Evolutionary conservation across 2,797 vertebrate genomes (phyloP).

Genomic region (Chiloscyllium punctatum): DNA sequence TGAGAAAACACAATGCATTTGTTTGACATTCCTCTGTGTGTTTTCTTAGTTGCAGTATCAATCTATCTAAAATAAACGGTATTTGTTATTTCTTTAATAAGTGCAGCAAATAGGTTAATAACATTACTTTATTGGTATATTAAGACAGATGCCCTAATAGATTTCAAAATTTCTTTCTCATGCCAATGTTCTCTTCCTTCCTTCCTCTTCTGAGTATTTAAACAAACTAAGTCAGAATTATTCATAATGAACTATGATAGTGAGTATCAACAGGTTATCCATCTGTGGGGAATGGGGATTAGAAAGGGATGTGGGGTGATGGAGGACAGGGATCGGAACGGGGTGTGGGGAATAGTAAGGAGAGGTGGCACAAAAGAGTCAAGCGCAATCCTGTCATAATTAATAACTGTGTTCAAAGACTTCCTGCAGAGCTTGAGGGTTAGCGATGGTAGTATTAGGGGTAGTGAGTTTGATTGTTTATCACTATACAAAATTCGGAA

Average conservation of each 20-base stretch:
- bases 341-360: not conserved
- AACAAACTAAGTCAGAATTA: not conserved
- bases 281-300: not conserved
- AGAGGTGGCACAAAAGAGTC: not conserved
- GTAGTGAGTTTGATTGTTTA: not conserved
- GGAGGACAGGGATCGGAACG: too few relatives aligned
- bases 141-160: not conserved
- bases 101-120: not conserved
- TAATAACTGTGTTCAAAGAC: not conserved
- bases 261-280: not conserved
- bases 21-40: not conserved
- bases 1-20: not conserved
- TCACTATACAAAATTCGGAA: not conserved
- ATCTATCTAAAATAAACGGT: not conserved
- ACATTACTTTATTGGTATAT: not conserved
- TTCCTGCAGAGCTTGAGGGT: not conserved
- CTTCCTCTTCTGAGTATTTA: not conserved
- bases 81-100: not conserved
- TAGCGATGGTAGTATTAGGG: not conserved
- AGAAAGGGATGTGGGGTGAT: not conserved
- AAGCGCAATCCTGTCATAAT: not conserved
- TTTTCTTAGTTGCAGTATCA: not conserved
- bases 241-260: not conserved
- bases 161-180: not conserved
- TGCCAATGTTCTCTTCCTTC: not conserved